Percentiles rank a stretch among this genome's conserved stretches.
These are phyloP conservation scores for Venustaconcha ellipsiformis DNA, from an alignment of 1,140 invertebrate genomes.

Conservation along the genomic window DNA sequence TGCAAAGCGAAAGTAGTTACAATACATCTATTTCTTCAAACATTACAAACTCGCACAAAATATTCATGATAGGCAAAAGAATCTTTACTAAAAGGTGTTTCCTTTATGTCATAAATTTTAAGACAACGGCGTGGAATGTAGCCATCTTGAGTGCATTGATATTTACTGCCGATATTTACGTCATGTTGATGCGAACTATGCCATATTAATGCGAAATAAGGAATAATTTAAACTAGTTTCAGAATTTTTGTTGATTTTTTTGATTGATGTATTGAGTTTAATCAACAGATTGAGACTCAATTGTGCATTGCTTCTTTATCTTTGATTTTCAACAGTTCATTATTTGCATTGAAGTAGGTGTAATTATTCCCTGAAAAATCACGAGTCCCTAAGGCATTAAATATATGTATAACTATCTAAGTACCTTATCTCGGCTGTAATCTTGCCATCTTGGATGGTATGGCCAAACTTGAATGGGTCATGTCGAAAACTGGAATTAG, in stretches of 20 bases:
- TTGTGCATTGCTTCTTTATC: too few relatives aligned
- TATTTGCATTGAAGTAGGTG: not conserved
- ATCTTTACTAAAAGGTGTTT: not conserved
- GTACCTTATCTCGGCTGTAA: slow-evolving; percentile 7
- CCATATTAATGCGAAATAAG: too few relatives aligned
- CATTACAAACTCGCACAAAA: not conserved
- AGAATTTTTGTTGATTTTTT: too few relatives aligned
- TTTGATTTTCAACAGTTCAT: too few relatives aligned
- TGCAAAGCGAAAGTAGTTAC: not conserved
- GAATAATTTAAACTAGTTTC: too few relatives aligned
- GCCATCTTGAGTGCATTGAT: not conserved
- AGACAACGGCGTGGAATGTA: not conserved
- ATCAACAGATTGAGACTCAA: too few relatives aligned
- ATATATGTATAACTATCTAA: not conserved
- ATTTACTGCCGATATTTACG: not conserved
- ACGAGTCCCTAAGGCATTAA: not conserved
- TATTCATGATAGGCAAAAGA: not conserved
- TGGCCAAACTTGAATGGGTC: slow-evolving; percentile 6
- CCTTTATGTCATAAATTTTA: not conserved
- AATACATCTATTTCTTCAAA: not conserved
- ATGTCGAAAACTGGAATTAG: not conserved
- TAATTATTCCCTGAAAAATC: not conserved
- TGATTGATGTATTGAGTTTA: too few relatives aligned
- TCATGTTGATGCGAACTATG: not conserved
- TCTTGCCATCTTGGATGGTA: slow-evolving; percentile 1